Evolutionary conservation across 2,113 vertebrate species (phyloP), one percentile per base, ranked within the genome.

Genomic region (Willisornis vidua): DNA sequence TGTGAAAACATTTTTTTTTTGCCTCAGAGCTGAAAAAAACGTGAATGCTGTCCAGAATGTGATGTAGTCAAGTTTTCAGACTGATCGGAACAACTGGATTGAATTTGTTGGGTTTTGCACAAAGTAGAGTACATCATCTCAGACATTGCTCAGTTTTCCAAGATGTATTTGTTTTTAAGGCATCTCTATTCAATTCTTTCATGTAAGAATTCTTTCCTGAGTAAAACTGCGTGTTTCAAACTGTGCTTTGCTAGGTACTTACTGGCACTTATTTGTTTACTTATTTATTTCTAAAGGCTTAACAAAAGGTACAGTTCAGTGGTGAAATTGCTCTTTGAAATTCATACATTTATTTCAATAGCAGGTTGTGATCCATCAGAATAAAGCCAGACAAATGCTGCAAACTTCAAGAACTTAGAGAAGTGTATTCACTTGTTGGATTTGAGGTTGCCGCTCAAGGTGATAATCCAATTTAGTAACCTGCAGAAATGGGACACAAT

Each of bases 151-250:
- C 63, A 2, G 24, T 90, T 92, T 93, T 83, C 37, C 28, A n/a
- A 57, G 11, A 9, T 61, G 19, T 4, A 0, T 75, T 93, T 2
- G 0, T 26, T 87, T 90, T 45, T 52, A 37, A 54, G 37, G 41
- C 6, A 45, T 61, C 75, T 14, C 17, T 29, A 13, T 29, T 25
- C 10, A 76, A 11, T 57, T 73, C 28, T 73, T 85, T 31, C 25
- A 49, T 17, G 19, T 12, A 51, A 41, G 8, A 62, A 26, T 66
- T 58, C 10, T 85, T 83, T 87, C 39, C 48, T 51, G 22, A 48
- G 19, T 61, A 77, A 83, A 71, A 9, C 16, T 41, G 12, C 12
- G 1, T 35, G 14, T 87, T 79, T 73, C 52, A 66, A 61, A n/a
- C 10, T 25, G 23, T 58, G 12, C 46, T 78, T 52, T 93, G n/a